Conservation (phyloP, 1,140 invertebrate species). For the Calliphora vicina region DNA sequence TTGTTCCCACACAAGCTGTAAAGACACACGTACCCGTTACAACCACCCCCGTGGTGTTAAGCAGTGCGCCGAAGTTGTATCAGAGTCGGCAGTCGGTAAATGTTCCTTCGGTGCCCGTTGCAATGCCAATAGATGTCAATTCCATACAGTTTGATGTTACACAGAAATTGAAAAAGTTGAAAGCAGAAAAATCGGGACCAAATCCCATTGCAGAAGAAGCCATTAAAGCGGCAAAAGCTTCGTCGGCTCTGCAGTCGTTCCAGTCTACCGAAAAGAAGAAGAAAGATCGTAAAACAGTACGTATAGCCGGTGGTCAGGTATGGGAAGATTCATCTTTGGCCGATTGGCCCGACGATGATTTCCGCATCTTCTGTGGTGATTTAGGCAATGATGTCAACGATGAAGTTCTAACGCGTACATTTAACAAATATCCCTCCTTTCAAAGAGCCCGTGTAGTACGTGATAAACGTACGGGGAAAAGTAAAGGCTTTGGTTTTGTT, state of each 20-base stretch:
- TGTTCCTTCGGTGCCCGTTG: conserved; percentile 63
- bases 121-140: conserved; percentile 68
- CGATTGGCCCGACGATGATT: conserved; percentile 97
- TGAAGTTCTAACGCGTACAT: conserved; percentile 90
- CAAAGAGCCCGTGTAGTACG: conserved; percentile 93
- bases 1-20: conserved; percentile 64
- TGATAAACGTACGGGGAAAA: conserved; percentile 97
- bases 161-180: conserved; percentile 72
- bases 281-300: conserved; percentile 74
- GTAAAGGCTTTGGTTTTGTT: conserved; percentile 98
- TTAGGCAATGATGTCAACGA: conserved; percentile 99
- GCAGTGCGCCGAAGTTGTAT: conserved; percentile 72
- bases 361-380: conserved; percentile 98
- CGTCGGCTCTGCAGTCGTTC: conserved; percentile 66
- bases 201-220: conserved; percentile 71
- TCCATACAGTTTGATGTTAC: conserved; percentile 72
- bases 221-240: conserved; percentile 71
- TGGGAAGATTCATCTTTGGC: conserved; percentile 93
- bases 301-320: conserved; percentile 89
- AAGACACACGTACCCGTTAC: conserved; percentile 42
- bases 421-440: conserved; percentile 95
- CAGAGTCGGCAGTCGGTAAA: conserved; percentile 62
- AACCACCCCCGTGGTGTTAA: conserved; percentile 69
- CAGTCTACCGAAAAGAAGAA: conserved; percentile 68
- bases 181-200: conserved; percentile 71